Base-by-base conservation (phyloP, 2,797 vertebrate species). In the Sebastes kiyomatsui region DNA sequence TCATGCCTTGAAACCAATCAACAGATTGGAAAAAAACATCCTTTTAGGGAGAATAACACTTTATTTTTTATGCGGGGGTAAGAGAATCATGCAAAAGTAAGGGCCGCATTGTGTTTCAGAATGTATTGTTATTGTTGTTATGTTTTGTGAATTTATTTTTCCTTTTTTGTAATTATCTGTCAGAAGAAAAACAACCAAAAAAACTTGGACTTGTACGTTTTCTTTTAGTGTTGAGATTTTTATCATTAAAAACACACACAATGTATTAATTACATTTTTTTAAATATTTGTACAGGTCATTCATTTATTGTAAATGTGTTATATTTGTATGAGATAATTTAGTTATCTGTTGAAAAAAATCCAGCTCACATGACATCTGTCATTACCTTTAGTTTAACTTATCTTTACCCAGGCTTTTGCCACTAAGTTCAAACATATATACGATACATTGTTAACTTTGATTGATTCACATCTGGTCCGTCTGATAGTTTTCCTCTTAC, bases 381-480 rank as follows among this genome's bases (percentile, higher is more conserved):
- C 3, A 9, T 23, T 10, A 22, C 49, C 33, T 42, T 67, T 28
- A 18, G 49, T 38, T n/a, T 8, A 62, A 22, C 3, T 22, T 38
- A 22, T 38, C 23, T 56, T 20, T 22, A 64, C 2, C 10, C 32
- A 16, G 23, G 8, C 13, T 38, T 73, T 18, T 9, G 6, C 38
- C 8, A 3, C 6, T 30, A 25, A 25, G 1, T 42, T 46, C 3
- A 16, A 59, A 18, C 27, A 18, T 28, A 22, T 14, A 30, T 6
- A n/a, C 13, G 28, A 67, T 6, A 71, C 42, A 66, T 18, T 54
- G 16, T 5, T 28, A 69, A 23, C 35, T 67, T 70, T 18, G 42
- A 49, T 49, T 69, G 3, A 38, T 67, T 72, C 49, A 85, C 88
- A 87, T 82, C 88, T 86, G 81, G 72, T 82, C 64, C n/a, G 4